phyloP scores from a whole-genome alignment of 2,888 invertebrate genomes.

The Troglohyphantes excavatus region DNA sequence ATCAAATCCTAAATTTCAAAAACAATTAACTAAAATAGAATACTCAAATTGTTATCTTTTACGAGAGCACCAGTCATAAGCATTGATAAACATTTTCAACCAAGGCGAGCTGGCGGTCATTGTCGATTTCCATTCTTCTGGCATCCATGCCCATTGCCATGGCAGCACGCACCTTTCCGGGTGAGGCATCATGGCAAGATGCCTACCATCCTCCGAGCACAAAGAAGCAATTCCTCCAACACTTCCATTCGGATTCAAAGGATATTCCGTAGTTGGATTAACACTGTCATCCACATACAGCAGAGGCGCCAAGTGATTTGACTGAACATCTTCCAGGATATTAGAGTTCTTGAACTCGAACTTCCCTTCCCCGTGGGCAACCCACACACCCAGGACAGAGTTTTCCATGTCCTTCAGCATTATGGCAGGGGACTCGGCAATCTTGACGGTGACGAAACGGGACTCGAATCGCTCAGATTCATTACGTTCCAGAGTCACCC shows the following conservation, averaged over 20 bases:
- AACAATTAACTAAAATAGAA: too few species aligned
- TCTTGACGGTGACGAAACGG: conserved; percentile 89
- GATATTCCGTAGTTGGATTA: conserved; percentile 87
- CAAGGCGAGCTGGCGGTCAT: conserved; percentile 89
- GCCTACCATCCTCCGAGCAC: conserved; percentile 94
- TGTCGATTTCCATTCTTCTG: conserved; percentile 81
- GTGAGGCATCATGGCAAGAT: conserved; percentile 99
- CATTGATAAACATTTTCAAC: conserved; percentile 95
- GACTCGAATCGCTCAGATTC: conserved; percentile 93
- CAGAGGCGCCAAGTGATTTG: conserved; percentile 88
- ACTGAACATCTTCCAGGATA: conserved; percentile 81
- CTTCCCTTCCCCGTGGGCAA: conserved; percentile 96
- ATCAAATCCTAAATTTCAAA: too few species aligned
- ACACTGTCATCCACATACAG: conserved; percentile 92
- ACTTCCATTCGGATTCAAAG: conserved; percentile 97
- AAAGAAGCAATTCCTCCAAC: conserved; percentile 93
- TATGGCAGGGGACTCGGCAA: conserved; percentile 88
- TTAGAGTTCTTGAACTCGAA: conserved; percentile 72
- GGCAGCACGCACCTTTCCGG: conserved; percentile 95
- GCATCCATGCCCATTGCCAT: conserved; percentile 94
- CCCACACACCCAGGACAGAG: conserved; percentile 96
- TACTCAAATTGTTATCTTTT: conserved; percentile 33
- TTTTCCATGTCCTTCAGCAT: conserved; percentile 95
- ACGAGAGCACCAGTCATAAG: conserved; percentile 83
- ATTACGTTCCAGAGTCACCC: conserved; percentile 91